Percentiles rank a stretch among this genome's conserved stretches.
Evolutionary conservation across 2,888 invertebrate species (phyloP).

Genomic region (Crematogaster levior): DNA sequence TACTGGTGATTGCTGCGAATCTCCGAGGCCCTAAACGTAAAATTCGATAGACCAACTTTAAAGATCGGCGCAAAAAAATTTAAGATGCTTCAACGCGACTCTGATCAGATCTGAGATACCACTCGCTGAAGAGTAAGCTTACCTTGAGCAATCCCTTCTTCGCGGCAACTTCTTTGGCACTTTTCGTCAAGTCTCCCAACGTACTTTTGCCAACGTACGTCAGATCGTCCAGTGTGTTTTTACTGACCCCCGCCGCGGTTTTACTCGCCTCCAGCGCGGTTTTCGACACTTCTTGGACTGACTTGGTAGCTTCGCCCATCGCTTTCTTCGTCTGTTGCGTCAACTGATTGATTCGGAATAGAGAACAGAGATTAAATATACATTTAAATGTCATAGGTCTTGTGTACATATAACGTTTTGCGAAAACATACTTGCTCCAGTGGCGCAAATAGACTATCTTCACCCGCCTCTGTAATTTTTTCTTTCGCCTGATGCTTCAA

Average conservation of each 20-base stretch:
- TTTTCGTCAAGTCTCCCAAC: slow-evolving; percentile 95
- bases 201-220: slow-evolving; percentile 96
- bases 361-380: neutral
- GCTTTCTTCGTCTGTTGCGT: slow-evolving; percentile 96
- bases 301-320: slow-evolving; percentile 93
- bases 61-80: neutral
- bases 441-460: slow-evolving; percentile 91
- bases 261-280: slow-evolving; percentile 94
- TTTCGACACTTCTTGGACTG: slow-evolving; percentile 94
- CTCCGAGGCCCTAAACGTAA: slow-evolving; percentile 85
- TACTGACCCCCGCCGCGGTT: slow-evolving; percentile 94
- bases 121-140: slow-evolving; percentile 55
- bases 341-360: slow-evolving; percentile 86
- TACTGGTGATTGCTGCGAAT: slow-evolving; percentile 84
- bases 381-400: neutral
- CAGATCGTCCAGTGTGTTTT: slow-evolving; percentile 95
- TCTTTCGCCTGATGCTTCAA: slow-evolving; percentile 89
- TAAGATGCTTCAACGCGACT: neutral
- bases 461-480: slow-evolving; percentile 90
- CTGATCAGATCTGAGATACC: neutral
- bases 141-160: slow-evolving; percentile 95
- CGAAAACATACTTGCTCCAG: slow-evolving; percentile 90
- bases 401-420: neutral
- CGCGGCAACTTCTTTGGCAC: slow-evolving; percentile 94
- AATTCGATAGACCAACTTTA: neutral